Conservation (phyloP, 2,113 vertebrate species). For the Onychostruthus taczanowskii region DNA sequence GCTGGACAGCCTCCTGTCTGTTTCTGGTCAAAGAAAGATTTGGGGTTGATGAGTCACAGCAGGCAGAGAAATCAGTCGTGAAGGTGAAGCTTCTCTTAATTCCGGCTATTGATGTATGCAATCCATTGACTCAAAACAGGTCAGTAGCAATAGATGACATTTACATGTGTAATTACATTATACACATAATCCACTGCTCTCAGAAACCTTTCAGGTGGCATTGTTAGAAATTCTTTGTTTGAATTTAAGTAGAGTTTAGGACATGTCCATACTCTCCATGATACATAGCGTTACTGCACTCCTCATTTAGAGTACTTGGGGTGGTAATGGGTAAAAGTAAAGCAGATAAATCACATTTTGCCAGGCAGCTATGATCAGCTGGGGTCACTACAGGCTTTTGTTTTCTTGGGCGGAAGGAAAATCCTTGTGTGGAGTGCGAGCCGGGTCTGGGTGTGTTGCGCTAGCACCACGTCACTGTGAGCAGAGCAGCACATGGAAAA, state of each 20-base stretch:
- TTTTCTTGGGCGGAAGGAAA: background rate
- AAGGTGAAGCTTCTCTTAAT: background rate
- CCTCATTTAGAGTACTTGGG: background rate
- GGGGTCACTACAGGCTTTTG: background rate
- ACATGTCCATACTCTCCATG: background rate
- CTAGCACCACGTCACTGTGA: accelerated
- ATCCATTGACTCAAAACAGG: background rate
- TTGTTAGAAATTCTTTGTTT: background rate
- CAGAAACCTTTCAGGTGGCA: background rate
- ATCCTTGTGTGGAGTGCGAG: background rate
- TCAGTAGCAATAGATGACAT: background rate
- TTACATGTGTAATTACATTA: background rate
- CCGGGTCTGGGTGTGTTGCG: accelerated
- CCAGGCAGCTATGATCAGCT: background rate
- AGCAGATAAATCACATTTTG: background rate
- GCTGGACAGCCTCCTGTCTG: background rate
- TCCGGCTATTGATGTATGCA: background rate
- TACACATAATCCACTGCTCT: background rate
- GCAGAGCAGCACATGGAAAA: background rate
- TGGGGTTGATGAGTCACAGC: background rate
- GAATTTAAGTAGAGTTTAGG: background rate
- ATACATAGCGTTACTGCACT: background rate
- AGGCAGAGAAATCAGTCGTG: background rate
- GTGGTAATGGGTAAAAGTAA: background rate
- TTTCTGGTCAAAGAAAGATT: background rate